Conservation (phyloP, 2,797 vertebrate genomes). For the Siniperca obscura region DNA sequence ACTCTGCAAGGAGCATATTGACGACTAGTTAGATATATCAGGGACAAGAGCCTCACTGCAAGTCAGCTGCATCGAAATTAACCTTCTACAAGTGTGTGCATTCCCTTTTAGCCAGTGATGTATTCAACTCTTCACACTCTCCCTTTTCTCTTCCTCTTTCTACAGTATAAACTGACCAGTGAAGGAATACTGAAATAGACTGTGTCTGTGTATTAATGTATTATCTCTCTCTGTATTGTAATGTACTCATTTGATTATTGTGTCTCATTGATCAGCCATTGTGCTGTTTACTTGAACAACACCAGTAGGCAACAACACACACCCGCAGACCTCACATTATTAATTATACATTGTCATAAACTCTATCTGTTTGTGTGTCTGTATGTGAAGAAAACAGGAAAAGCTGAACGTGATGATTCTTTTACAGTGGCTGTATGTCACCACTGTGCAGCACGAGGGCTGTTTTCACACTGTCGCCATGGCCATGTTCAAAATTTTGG, state of each 20-base stretch:
- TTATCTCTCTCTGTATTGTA: slow-evolving; percentile 2
- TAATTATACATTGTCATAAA: slow-evolving; percentile 44
- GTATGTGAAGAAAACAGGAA: neutral
- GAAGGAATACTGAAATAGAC: neutral
- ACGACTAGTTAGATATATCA: slow-evolving; percentile 46
- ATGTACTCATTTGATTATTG: slow-evolving; percentile 33
- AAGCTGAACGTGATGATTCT: neutral
- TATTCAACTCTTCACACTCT: slow-evolving; percentile 23
- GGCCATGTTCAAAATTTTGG: too few species aligned
- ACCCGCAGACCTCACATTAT: slow-evolving; percentile 31
- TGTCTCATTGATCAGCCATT: slow-evolving; percentile 43
- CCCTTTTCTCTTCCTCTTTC: neutral
- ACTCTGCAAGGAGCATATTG: slow-evolving; percentile 45
- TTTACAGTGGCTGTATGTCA: too few species aligned
- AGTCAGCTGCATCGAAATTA: slow-evolving; percentile 59
- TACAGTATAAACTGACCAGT: slow-evolving; percentile 1
- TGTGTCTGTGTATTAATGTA: neutral
- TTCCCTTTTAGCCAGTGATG: slow-evolving; percentile 13
- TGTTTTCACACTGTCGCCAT: too few species aligned
- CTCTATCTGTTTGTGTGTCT: too few species aligned
- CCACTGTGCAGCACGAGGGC: too few species aligned
- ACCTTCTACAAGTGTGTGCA: neutral
- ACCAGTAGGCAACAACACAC: slow-evolving; percentile 46
- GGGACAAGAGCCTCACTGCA: slow-evolving; percentile 49
- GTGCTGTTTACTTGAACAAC: slow-evolving; percentile 37